Base-by-base conservation (phyloP, 2,113 vertebrate species). In the Climacteris rufus region DNA sequence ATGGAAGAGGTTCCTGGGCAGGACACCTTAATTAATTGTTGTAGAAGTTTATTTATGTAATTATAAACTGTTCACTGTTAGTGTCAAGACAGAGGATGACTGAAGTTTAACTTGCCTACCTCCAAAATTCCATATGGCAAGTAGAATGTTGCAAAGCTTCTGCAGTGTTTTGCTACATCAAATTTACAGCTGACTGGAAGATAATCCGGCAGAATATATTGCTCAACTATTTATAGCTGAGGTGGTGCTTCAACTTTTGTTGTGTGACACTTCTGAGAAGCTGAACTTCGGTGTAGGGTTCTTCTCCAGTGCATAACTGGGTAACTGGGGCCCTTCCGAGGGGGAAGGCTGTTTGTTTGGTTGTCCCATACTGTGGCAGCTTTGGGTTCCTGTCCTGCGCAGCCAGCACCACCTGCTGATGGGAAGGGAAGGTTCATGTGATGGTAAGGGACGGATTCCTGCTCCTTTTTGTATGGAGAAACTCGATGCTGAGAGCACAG, bases 321-420 rank as follows among this genome's bases (percentile, higher is more conserved):
- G 21, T 44, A 16, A 40, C 18, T 37, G n/a, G 60, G 61, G 17
- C 66, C 74, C 53, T 85, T 90, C n/a, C 33, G 31, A 28, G 37
- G 53, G 60, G 49, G 47, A 40, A 33, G 44, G 57, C 65, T 39
- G 2, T 4, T 56, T 5, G 17, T 30, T 21, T 6, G 71, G n/a
- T 37, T 42, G 59, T 28, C 7, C 19, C 11, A 2, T 28, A 13
- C 0, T 5, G 57, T 22, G 2, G 15, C 39, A 11, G 66, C 49
- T 30, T 17, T 25, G 64, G 7, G 33, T 33, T 49, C 57, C 17
- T 80, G 49, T 61, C 59, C 1, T 57, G 80, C 24, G 59, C 83
- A 18, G 75, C 57, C 84, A 91, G 87, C 91, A 31, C 96, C 96
- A 68, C 91, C 95, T 94, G 86, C 90, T 92, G 95, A 33, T 76